Percentiles rank a stretch among this genome's conserved stretches.
These are phyloP conservation scores for Zaprionus bogoriensis DNA, from an alignment of 2,888 invertebrate genomes.

Conservation along the genomic window DNA sequence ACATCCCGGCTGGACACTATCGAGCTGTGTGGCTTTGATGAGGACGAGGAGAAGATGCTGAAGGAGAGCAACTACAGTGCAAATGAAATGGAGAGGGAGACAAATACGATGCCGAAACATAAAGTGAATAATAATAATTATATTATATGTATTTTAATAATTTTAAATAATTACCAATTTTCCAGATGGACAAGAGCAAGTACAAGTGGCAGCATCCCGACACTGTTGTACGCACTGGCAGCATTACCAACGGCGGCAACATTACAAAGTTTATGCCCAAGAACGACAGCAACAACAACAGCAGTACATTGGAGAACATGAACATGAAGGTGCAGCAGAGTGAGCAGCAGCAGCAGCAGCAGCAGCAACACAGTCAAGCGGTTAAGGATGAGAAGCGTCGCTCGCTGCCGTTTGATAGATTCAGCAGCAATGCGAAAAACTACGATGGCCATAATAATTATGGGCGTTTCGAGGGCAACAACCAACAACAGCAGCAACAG, in stretches of 20 bases:
- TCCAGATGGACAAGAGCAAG: slow-evolving; percentile 47
- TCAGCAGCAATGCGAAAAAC: slow-evolving; percentile 25
- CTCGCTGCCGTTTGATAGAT: slow-evolving; percentile 59
- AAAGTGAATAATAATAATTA: slow-evolving; percentile 60
- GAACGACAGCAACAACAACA: slow-evolving; percentile 56
- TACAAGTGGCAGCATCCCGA: slow-evolving; percentile 54
- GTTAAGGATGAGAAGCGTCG: slow-evolving; percentile 59
- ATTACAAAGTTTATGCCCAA: slow-evolving; percentile 38
- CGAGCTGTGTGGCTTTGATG: slow-evolving; percentile 80
- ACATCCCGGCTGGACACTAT: slow-evolving; percentile 81
- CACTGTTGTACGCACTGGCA: slow-evolving; percentile 32
- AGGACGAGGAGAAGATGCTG: slow-evolving; percentile 67
- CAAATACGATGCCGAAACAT: slow-evolving; percentile 50
- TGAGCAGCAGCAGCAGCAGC: slow-evolving; percentile 24
- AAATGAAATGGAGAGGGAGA: slow-evolving; percentile 32
- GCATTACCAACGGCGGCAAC: slow-evolving; percentile 11
- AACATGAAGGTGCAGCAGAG: slow-evolving; percentile 40
- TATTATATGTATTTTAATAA: no score
- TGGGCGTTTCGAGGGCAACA: slow-evolving; percentile 21
- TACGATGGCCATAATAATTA: slow-evolving; percentile 28
- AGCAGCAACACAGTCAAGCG: slow-evolving; percentile 16
- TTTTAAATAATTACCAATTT: neutral
- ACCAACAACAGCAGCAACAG: slow-evolving; percentile 30
- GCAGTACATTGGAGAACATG: slow-evolving; percentile 50
- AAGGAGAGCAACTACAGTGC: slow-evolving; percentile 37